A percentile compares a stretch with the other conserved stretches of the same genome.
Conservation (phyloP, 1,140 invertebrate species). For the Zophobas morio region DNA sequence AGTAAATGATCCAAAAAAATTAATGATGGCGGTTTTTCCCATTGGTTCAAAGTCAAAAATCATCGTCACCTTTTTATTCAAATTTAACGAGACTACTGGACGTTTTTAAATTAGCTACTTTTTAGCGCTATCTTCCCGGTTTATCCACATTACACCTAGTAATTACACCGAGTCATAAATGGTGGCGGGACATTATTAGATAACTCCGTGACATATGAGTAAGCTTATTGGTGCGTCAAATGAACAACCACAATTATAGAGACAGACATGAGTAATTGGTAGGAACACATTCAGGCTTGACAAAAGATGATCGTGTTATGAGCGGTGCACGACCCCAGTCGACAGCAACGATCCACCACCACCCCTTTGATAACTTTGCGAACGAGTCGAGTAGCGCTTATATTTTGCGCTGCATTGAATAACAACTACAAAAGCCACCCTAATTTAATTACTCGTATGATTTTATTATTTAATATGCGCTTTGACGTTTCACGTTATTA, state of each 20-base stretch:
- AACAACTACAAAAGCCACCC: slow-evolving; percentile 52
- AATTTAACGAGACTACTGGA: too few species aligned
- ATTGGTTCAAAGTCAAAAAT: too few species aligned
- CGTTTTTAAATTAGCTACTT: too few species aligned
- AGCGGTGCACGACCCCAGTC: slow-evolving; percentile 12
- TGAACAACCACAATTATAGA: slow-evolving; percentile 41
- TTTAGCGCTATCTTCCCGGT: too few species aligned
- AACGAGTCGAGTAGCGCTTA: slow-evolving; percentile 46
- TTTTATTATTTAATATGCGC: slow-evolving; percentile 49
- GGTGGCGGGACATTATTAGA: slow-evolving; percentile 23
- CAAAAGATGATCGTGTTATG: slow-evolving; percentile 29
- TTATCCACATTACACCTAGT: too few species aligned
- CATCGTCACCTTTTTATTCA: too few species aligned
- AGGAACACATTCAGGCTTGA: slow-evolving; percentile 3
- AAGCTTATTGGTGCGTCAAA: slow-evolving; percentile 43
- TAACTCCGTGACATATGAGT: slow-evolving; percentile 5
- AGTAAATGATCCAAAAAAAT: too few species aligned
- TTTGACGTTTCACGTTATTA: slow-evolving; percentile 39
- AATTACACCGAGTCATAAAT: neutral
- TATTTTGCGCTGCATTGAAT: slow-evolving; percentile 50
- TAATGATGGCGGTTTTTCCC: too few species aligned
- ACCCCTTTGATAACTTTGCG: slow-evolving; percentile 47
- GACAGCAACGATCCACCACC: slow-evolving; percentile 18
- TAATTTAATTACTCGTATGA: slow-evolving; percentile 53
- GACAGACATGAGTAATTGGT: slow-evolving; percentile 25